Percentiles rank a stretch among this genome's conserved stretches.
phyloP scores from a whole-genome alignment of 2,113 vertebrate genomes.

The Harpagus bidentatus region DNA sequence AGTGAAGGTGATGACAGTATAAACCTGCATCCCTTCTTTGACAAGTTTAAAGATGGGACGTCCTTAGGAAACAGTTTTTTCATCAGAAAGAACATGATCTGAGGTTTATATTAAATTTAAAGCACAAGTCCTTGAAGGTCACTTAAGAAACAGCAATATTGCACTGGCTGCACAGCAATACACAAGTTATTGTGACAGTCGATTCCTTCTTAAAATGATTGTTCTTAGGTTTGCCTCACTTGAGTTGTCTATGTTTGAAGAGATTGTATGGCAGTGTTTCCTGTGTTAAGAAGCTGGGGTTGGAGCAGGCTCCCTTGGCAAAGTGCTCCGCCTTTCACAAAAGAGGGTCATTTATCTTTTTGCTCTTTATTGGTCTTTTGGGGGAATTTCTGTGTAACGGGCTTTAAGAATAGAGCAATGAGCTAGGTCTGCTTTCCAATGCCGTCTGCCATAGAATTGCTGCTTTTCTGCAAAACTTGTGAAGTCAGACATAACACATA shows the following conservation, averaged over 20 bases:
- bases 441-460: background rate
- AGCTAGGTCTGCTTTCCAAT: background rate
- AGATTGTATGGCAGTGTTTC: accelerated
- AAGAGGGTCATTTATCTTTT: background rate
- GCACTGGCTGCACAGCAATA: background rate
- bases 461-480: background rate
- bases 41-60: background rate
- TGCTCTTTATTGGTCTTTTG: background rate
- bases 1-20: background rate
- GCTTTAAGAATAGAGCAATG: background rate
- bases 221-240: background rate
- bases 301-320: background rate
- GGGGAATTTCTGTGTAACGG: background rate
- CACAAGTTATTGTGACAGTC: background rate
- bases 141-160: background rate
- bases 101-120: background rate
- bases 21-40: background rate
- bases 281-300: background rate
- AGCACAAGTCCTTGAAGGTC: background rate
- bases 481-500: background rate
- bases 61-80: background rate
- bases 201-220: background rate
- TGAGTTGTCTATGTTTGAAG: background rate
- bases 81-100: background rate
- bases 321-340: background rate